phyloP scores from a whole-genome alignment of 2,888 invertebrate genomes.

The Drosophila macrothrix region DNA sequence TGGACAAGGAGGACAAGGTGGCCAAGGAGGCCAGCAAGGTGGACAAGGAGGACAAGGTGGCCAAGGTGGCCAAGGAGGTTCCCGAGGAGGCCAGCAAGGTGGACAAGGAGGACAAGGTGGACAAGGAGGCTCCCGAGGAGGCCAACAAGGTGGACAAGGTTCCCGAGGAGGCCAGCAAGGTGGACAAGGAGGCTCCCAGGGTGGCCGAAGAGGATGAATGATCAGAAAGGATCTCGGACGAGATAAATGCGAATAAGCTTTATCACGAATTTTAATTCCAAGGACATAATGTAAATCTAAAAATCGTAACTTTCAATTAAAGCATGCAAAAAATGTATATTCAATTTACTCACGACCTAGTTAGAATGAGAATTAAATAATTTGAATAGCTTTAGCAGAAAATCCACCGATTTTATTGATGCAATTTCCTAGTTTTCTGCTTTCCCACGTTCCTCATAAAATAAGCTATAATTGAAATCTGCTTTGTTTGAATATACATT shows the following conservation, averaged over 20 bases:
- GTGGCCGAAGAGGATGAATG: not conserved
- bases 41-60: not conserved
- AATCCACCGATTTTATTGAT: not conserved
- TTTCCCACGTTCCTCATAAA: not conserved
- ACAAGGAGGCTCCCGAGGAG: not conserved
- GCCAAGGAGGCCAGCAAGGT: not conserved
- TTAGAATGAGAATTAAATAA: not conserved
- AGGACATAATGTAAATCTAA: not conserved
- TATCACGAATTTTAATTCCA: not conserved
- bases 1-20: no score
- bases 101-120: not conserved
- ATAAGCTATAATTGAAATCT: constrained; percentile 36
- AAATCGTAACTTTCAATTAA: not conserved
- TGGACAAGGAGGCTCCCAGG: not conserved
- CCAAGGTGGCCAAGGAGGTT: not conserved
- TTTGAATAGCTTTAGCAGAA: not conserved
- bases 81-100: not conserved
- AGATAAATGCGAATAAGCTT: not conserved
- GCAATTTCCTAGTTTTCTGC: not conserved
- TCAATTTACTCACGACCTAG: not conserved
- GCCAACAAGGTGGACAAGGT: not conserved
- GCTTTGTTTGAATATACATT: constrained; percentile 25
- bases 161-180: not conserved
- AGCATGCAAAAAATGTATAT: not conserved
- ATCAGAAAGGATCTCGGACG: not conserved